Conservation (phyloP, 2,113 vertebrate genomes). For the Peromyscus leucopus region DNA sequence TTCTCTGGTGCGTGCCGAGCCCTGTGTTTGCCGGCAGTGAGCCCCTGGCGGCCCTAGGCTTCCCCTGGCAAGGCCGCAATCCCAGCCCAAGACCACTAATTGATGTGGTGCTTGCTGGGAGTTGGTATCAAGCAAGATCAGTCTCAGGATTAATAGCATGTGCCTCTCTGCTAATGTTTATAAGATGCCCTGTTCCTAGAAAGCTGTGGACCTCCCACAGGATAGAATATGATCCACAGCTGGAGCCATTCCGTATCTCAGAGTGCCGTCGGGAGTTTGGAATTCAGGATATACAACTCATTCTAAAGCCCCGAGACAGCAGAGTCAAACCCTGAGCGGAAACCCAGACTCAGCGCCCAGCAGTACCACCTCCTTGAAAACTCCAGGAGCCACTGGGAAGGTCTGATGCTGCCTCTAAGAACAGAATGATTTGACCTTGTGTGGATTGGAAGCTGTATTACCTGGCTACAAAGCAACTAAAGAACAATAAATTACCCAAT, state of each 20-base stretch:
- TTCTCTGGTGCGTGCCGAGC: constrained; percentile 57
- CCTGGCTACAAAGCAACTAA: not conserved
- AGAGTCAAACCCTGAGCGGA: not conserved
- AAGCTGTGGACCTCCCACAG: constrained; percentile 28
- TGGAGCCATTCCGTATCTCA: not conserved
- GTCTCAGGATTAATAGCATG: constrained; percentile 32
- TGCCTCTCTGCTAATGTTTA: constrained; percentile 30
- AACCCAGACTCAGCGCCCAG: not conserved
- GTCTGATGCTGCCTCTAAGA: not conserved
- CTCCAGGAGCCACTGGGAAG: not conserved
- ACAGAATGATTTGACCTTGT: not conserved
- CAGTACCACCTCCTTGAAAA: constrained; percentile 16
- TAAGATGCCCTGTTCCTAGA: constrained; percentile 54
- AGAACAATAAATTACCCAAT: not conserved
- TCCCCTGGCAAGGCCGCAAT: not conserved
- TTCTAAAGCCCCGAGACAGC: constrained; percentile 24
- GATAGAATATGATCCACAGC: constrained; percentile 31
- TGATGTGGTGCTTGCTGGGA: constrained; percentile 4
- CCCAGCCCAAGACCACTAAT: constrained; percentile 34
- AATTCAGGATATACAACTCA: not conserved
- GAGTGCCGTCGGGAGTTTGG: not conserved
- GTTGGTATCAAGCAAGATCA: not conserved
- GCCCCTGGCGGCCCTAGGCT: not conserved
- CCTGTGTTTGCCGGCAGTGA: constrained; percentile 21
- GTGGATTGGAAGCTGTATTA: not conserved